These are phyloP conservation scores for Orthosia gracilis DNA, from an alignment of 2,888 invertebrate species.

Conservation along the genomic window DNA sequence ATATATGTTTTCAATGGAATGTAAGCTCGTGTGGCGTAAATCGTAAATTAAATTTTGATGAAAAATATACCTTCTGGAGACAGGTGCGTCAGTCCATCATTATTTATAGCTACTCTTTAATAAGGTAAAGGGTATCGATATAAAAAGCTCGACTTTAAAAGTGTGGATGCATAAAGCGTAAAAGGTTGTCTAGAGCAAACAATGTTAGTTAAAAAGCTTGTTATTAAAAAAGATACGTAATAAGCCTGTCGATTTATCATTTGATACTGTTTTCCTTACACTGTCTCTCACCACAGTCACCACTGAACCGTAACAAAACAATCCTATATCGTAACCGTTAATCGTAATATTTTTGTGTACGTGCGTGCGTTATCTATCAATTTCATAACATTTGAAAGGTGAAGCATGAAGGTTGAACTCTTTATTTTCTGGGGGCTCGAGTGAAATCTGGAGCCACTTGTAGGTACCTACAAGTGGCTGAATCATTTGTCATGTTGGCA, in stretches of 20 bases:
- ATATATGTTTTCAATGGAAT: too few species aligned
- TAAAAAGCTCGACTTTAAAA: slow-evolving; percentile 27
- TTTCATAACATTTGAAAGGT: slow-evolving; percentile 33
- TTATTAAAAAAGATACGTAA: too few species aligned
- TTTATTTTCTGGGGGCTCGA: slow-evolving; percentile 18
- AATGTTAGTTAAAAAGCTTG: neutral
- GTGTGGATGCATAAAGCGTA: slow-evolving; percentile 34
- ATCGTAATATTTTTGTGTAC: slow-evolving; percentile 13
- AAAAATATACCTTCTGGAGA: neutral
- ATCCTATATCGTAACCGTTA: neutral
- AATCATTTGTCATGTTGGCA: slow-evolving; percentile 20
- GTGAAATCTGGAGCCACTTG: slow-evolving; percentile 11
- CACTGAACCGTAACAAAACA: slow-evolving; percentile 23
- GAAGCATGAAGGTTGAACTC: slow-evolving; percentile 26
- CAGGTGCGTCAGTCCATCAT: slow-evolving; percentile 1
- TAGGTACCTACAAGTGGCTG: slow-evolving; percentile 7
- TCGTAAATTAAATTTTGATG: too few species aligned
- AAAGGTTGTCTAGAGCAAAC: slow-evolving; percentile 22
- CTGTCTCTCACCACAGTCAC: neutral
- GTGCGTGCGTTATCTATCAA: slow-evolving; percentile 25
- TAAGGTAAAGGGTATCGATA: neutral
- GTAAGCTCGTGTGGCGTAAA: too few species aligned
- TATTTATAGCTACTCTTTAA: neutral
- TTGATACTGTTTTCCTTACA: neutral
- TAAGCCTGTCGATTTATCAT: neutral